Evolutionary conservation across 2,797 vertebrate genomes (phyloP), one percentile per base, ranked within the genome.

Genomic region (Nothura maculosa): DNA sequence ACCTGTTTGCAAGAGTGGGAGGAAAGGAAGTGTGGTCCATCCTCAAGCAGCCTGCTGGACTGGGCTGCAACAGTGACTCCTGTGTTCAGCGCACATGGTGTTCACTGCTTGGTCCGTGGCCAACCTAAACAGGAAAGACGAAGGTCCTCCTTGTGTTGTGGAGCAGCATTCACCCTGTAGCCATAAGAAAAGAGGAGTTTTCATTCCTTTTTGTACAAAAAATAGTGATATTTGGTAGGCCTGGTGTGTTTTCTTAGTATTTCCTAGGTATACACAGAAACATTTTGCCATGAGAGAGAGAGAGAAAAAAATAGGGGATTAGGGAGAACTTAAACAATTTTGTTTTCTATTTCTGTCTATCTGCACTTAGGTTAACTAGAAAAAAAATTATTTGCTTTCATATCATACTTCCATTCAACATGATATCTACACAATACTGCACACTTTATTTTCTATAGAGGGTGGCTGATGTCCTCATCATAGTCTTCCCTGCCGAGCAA

Each of bases 351-450:
- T 94, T 81, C 52, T 76, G 11, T 60, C 38, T 64, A 38, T 5
- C 30, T 85, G 55, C 25, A 79, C 0, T 52, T 52, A 52, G 34
- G 7, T 24, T 85, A 40, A 34, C 32, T 84, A 38, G 27, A 48
- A 25, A 75, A 82, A 84, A 76, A 0, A 24, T 45, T 12, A 67
- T 74, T 80, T 85, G 12, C 24, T 22, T 4, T 70, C 4, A 0
- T 4, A 1, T n/a, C 11, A 42, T 54, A 47, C 15, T 81, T 79
- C n/a, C 32, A 34, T 14, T 69, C 28, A 50, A 0, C 43, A 5
- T 19, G 15, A 38, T 21, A n/a, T 55, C n/a, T 7, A 0, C 38
- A 32, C 50, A 38, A 50, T 21, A 50, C 61, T 0, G 0, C 58
- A 50, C 14, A 24, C 30, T 67, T 45, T 10, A 1, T 72, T 50